Conservation (phyloP, 2,113 vertebrate genomes). For the Corythoichthys intestinalis region DNA sequence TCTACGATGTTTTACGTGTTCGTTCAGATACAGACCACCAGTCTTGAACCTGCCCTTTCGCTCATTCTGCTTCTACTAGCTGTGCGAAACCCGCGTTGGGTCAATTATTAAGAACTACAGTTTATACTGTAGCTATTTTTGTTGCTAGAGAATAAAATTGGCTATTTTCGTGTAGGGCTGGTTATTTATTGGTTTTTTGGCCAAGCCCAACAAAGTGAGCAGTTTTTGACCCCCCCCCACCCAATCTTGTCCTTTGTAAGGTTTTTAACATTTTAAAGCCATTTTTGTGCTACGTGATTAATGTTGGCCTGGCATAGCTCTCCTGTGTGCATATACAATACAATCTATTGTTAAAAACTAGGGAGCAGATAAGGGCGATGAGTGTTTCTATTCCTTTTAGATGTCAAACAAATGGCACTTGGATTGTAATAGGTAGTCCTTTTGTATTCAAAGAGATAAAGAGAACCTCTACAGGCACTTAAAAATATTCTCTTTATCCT, state of each 20-base stretch:
- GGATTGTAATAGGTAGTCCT: neutral
- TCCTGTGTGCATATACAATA: neutral
- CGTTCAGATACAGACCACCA: no score
- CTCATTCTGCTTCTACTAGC: no score
- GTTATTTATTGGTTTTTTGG: neutral
- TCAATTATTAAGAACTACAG: no score
- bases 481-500: slow-evolving; percentile 9
- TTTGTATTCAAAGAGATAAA: slow-evolving; percentile 15
- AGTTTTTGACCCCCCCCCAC: neutral
- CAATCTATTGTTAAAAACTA: slow-evolving; percentile 2
- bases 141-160: no score
- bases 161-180: no score
- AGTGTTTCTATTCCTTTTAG: slow-evolving; percentile 10
- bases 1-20: no score
- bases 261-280: neutral
- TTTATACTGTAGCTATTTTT: no score
- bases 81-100: no score
- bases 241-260: neutral
- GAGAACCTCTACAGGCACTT: neutral
- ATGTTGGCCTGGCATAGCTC: neutral
- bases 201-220: neutral
- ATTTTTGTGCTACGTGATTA: neutral
- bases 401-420: slow-evolving; percentile 6
- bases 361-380: neutral
- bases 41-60: no score